Percentiles rank a stretch among this genome's conserved stretches.
These are phyloP conservation scores for Malacoctenus gilli DNA, from an alignment of 2,797 vertebrate species.

Conservation along the genomic window DNA sequence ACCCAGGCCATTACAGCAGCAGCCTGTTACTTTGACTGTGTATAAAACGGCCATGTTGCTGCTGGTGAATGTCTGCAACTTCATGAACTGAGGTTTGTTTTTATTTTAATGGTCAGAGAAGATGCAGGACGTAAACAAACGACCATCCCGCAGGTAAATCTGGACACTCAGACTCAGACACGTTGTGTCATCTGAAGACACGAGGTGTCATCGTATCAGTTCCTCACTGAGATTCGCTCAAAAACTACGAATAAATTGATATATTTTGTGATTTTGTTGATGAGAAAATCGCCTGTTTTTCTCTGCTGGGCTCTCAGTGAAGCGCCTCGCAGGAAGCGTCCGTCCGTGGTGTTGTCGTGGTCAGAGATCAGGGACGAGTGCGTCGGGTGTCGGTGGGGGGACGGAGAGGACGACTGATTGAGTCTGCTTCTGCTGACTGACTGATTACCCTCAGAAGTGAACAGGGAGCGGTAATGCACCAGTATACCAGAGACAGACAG, in stretches of 20 bases:
- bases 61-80: constrained; percentile 28
- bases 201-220: neutral
- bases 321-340: constrained; percentile 32
- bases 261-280: constrained; percentile 1
- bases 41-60: constrained; percentile 29
- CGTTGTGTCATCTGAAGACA: too few species aligned
- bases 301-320: neutral
- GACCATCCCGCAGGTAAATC: too few species aligned
- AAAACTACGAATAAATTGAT: too few species aligned
- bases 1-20: constrained; percentile 6
- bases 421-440: constrained; percentile 70
- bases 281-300: constrained; percentile 9
- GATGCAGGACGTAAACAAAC: neutral
- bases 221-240: neutral
- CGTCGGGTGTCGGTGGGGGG: constrained; percentile 31
- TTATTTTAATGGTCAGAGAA: neutral
- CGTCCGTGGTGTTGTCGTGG: constrained; percentile 35
- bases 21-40: constrained; percentile 40
- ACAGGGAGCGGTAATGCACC: constrained; percentile 70
- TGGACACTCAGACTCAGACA: too few species aligned
- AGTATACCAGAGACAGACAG: constrained; percentile 39
- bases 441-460: constrained; percentile 66
- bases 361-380: constrained; percentile 45
- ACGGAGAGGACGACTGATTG: constrained; percentile 57
- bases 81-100: constrained; percentile 14